A percentile compares a stretch with the other conserved stretches of the same genome.
Evolutionary conservation across 2,797 vertebrate species (phyloP).

Genomic region (Danio albolineatus): DNA sequence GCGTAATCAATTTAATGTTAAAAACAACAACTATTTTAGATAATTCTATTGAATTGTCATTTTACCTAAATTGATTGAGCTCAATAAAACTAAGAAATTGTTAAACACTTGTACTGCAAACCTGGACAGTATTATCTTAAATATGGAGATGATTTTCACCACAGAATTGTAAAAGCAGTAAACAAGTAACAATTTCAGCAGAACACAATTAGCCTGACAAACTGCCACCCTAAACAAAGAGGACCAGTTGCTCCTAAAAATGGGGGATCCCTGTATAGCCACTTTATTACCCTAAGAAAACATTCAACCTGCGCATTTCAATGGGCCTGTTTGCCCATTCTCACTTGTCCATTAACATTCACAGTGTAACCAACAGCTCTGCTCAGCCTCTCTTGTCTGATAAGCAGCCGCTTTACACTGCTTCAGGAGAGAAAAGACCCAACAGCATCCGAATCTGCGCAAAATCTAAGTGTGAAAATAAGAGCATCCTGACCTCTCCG

Average conservation of each 20-base stretch:
- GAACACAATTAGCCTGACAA: conserved; percentile 41
- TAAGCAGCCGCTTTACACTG: conserved; percentile 73
- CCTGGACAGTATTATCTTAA: background rate
- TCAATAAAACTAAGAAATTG: background rate
- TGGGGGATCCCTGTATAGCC: conserved; percentile 71
- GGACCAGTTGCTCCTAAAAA: conserved; percentile 69
- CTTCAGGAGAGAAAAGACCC: conserved; percentile 69
- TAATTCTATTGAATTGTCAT: background rate
- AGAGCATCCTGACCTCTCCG: conserved; percentile 61
- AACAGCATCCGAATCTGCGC: conserved; percentile 60
- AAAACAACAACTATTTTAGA: too few species aligned
- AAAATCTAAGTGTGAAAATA: conserved; percentile 69
- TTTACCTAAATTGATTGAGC: background rate
- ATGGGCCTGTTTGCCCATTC: conserved; percentile 80
- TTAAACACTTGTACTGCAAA: background rate
- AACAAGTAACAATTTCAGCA: conserved; percentile 28
- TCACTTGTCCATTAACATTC: conserved; percentile 79
- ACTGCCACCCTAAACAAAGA: conserved; percentile 54
- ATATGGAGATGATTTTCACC: background rate
- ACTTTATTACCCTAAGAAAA: conserved; percentile 84
- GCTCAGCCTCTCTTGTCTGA: conserved; percentile 67
- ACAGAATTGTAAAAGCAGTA: conserved; percentile 25
- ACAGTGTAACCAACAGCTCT: conserved; percentile 66
- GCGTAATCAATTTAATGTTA: too few species aligned
- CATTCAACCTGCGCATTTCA: conserved; percentile 80